Percentiles rank a stretch among this genome's conserved stretches.
phyloP scores from a whole-genome alignment of 2,113 vertebrate species.

The Erythrocebus patas region DNA sequence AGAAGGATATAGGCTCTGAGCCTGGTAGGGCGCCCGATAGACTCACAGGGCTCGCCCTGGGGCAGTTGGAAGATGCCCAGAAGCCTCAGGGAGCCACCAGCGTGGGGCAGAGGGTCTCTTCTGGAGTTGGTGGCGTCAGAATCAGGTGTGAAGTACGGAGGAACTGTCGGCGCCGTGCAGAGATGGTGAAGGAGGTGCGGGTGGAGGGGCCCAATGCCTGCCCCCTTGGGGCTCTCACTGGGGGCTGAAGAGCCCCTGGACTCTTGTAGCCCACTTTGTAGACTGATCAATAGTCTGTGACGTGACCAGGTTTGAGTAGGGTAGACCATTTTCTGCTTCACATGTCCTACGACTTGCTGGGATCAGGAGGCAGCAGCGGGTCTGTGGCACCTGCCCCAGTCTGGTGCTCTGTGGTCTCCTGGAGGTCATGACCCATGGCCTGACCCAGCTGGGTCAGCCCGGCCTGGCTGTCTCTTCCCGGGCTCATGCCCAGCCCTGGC shows the following conservation, averaged over 20 bases:
- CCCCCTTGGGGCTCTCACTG: neutral
- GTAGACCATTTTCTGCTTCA: neutral
- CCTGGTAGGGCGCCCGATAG: rapidly evolving
- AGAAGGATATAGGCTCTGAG: neutral
- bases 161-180: no score
- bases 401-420: rapidly evolving
- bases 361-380: neutral
- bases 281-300: neutral
- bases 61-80: rapidly evolving
- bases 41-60: rapidly evolving
- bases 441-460: no score
- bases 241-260: neutral
- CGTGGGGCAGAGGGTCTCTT: neutral
- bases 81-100: neutral
- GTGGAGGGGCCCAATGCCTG: neutral
- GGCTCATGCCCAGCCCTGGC: no score
- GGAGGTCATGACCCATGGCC: rapidly evolving
- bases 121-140: neutral
- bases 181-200: rapidly evolving
- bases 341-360: neutral
- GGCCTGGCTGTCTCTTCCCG: no score
- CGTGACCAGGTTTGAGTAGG: neutral
- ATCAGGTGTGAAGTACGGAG: rapidly evolving
- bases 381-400: rapidly evolving
- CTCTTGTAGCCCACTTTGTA: neutral